Conservation (phyloP, 2,888 invertebrate genomes). For the Catocala nupta region DNA sequence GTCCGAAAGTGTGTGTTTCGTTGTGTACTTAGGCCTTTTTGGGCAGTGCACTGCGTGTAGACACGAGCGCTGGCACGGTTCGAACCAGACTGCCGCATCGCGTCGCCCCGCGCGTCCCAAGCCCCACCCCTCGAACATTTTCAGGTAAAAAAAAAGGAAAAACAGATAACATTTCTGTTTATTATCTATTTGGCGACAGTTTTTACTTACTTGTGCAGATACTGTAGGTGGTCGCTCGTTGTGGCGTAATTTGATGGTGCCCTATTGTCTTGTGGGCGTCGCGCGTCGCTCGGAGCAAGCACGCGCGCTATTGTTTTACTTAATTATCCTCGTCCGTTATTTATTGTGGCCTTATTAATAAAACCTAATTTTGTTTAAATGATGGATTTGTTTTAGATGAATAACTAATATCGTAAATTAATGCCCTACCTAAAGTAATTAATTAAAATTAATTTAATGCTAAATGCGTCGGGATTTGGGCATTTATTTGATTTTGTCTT, state of each 20-base stretch:
- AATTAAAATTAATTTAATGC: too few species aligned
- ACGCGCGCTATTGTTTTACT: slow-evolving; percentile 33
- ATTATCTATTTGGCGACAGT: slow-evolving; percentile 53
- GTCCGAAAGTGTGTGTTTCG: slow-evolving; percentile 52
- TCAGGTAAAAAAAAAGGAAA: slow-evolving; percentile 76
- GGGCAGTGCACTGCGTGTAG: slow-evolving; percentile 51
- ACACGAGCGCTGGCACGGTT: slow-evolving; percentile 67
- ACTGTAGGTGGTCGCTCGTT: slow-evolving; percentile 35
- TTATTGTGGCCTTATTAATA: slow-evolving; percentile 16
- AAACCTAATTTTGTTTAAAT: background rate
- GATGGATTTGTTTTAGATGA: background rate
- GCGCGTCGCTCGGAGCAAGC: slow-evolving; percentile 22
- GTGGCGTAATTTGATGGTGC: slow-evolving; percentile 8
- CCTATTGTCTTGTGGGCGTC: slow-evolving; percentile 33
- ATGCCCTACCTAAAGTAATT: too few species aligned
- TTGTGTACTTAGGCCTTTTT: slow-evolving; percentile 62
- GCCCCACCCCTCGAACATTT: slow-evolving; percentile 69
- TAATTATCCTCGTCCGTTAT: slow-evolving; percentile 17
- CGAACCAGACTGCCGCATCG: slow-evolving; percentile 76
- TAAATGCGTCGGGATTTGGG: too few species aligned
- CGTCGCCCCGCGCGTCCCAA: slow-evolving; percentile 68
- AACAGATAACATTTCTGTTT: slow-evolving; percentile 53
- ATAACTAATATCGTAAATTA: too few species aligned
- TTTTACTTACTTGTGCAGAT: slow-evolving; percentile 38
- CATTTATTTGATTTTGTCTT: too few species aligned